Evolutionary conservation across 2,888 invertebrate genomes (phyloP), one percentile per base, ranked within the genome.

Genomic region (Deilephila elpenor): DNA sequence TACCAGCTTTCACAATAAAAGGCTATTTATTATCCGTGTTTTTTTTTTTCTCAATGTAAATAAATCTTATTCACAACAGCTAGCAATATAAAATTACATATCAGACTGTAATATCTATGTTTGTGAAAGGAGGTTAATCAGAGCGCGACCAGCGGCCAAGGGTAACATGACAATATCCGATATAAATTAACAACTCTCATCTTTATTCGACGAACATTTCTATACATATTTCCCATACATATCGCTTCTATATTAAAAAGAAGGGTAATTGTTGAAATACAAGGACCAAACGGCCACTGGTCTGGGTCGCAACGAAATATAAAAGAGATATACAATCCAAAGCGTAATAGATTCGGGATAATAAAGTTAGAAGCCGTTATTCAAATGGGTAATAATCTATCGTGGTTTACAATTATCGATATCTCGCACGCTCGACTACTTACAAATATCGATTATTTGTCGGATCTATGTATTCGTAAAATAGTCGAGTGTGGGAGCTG

Each of bases 21-120:
- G 87, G 93, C 92, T 93, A 92, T 91, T 93, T 93, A 93, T 93
- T 92, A 93, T 93, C 93, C 87, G 93, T 93, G 89, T 91, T 89
- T 88, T 86, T 77, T 86, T 77, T 86, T 56, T 56, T 56, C 56
- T 56, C 90, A 89, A 92, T 92, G 88, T 94, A 93, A 94, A 94
- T 93, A 93, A 93, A 91, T 93, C 91, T 93, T 94, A 94, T 94
- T 93, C 94, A 94, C 93, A 93, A 92, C 90, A 92, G 93, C 93
- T 94, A 94, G 93, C 94, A 93, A 93, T 94, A 93, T 90, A 94
- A 93, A 93, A 93, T 91, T 93, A 91, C 90, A 91, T 83, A 84
- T 91, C 90, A 90, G 91, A 92, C 80, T 80, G 79, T 79, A 75
- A 79, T 78, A 80, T 77, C 81, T 80, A 82, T 72, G 76, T 77